Conservation (phyloP, 37 sponge, comb jelly and placozoan species). For the Haliclona indistincta region DNA sequence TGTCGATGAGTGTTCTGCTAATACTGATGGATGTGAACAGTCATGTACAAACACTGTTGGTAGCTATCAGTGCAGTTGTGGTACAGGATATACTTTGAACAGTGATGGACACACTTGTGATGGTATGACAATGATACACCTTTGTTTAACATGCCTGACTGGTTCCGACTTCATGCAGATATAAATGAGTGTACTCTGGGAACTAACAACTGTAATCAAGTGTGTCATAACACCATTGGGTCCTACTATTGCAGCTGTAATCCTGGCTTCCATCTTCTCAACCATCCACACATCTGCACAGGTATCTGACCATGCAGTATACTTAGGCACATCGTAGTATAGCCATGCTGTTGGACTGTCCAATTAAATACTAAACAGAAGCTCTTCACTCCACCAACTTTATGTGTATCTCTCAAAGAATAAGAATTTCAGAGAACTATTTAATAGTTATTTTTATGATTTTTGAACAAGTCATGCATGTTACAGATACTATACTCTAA, state of each 20-base stretch:
- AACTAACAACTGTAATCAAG: no score
- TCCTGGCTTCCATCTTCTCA: constrained; percentile 21
- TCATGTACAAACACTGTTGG: not conserved
- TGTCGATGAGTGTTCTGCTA: constrained; percentile 1
- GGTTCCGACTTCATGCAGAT: constrained; percentile 15
- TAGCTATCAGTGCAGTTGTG: not conserved
- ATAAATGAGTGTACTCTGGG: constrained; percentile 31
- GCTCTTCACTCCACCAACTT: no score
- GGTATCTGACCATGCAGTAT: not conserved
- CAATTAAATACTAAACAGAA: no score
- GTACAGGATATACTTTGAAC: not conserved
- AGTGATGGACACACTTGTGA: not conserved
- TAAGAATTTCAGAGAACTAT: no score
- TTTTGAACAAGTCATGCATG: no score
- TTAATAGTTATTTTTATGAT: no score
- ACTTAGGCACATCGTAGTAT: not conserved
- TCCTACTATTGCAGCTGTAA: constrained; percentile 46
- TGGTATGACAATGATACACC: not conserved
- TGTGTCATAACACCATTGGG: no score
- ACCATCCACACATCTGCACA: constrained; percentile 16
- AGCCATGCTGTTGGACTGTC: no score
- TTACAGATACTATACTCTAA: no score
- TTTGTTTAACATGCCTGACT: not conserved
- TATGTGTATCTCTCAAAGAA: no score
- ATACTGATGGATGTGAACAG: constrained; percentile 4